Evolutionary conservation across 2,888 invertebrate species (phyloP).

Genomic region (Drosophila recens): DNA sequence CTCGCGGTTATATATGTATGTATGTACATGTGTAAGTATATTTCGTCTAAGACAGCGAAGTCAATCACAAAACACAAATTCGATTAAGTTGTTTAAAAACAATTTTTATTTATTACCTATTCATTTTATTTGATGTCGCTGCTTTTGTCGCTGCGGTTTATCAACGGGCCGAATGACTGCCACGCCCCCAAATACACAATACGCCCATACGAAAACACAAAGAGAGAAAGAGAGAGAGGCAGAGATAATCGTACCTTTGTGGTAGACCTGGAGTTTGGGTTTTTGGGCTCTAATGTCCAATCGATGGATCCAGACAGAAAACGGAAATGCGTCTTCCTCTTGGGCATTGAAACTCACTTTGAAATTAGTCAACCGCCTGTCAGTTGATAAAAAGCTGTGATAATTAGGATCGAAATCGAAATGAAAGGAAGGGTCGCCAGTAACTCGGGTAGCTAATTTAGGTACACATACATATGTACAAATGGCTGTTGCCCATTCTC

Average conservation of each 20-base stretch:
- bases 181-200: slow-evolving; percentile 36
- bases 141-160: slow-evolving; percentile 59
- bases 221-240: neutral
- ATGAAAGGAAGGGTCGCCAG: slow-evolving; percentile 21
- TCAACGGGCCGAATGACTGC: slow-evolving; percentile 30
- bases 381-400: slow-evolving; percentile 74
- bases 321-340: slow-evolving; percentile 56
- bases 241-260: slow-evolving; percentile 14
- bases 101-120: slow-evolving; percentile 76
- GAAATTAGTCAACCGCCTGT: slow-evolving; percentile 65
- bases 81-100: slow-evolving; percentile 80
- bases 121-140: slow-evolving; percentile 58
- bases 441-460: slow-evolving; percentile 63
- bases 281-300: slow-evolving; percentile 28
- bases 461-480: neutral
- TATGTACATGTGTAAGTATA: neutral
- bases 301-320: slow-evolving; percentile 32
- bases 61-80: slow-evolving; percentile 78
- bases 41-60: slow-evolving; percentile 35
- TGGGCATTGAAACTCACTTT: slow-evolving; percentile 33
- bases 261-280: neutral
- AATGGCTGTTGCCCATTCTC: slow-evolving; percentile 13
- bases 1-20: slow-evolving; percentile 18
- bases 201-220: neutral
- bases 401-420: slow-evolving; percentile 66